Base-by-base conservation (phyloP, 2,113 vertebrate genomes). In the Limnothrissa miodon region DNA sequence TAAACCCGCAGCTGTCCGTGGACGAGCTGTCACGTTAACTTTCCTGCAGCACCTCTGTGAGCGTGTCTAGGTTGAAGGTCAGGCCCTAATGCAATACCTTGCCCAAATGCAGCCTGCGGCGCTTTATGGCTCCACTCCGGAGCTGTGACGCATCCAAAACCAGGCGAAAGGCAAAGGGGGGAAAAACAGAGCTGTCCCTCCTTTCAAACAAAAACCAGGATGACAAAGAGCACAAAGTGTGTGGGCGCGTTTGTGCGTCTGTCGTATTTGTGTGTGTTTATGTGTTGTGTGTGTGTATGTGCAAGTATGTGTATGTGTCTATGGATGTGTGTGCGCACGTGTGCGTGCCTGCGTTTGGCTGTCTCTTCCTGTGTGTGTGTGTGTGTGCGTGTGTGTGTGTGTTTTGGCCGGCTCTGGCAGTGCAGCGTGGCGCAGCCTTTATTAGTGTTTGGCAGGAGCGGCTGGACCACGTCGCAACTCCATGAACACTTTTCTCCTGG, bases 131-230 rank as follows among this genome's bases (percentile, higher is more conserved):
- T 39, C 1, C 29, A 13, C 66, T 15, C 29, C 25, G 11, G 25
- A 8, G 25, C 59, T 66, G 10, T 33, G 66, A 33, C 33, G 13
- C 62, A 15, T 36, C 10, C 1, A 36, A n/a, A 15, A 21, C 51
- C 19, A 53, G 51, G 51, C 5, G 62, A 70, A 36, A 62, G 8
- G 21, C 66, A 29, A 29, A 88, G 81, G 85, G 79, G 81, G 85
- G 79, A 83, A 84, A 89, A 92, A 92, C 88, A 89, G 89, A 90
- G 88, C 80, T 83, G 86, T 80, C 86, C 48, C 66, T 85, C 80
- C 88, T 93, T 91, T 93, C 90, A 92, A 92, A 92, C 90, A 91
- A 92, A 90, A 78, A 83, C 81, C 42, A 80, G 66, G 87, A 89
- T 90, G 90, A 93, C 90, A 89, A 87, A 90, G 90, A 84, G 82